Evolutionary conservation across 2,113 vertebrate genomes (phyloP).

Genomic region (human): DNA sequence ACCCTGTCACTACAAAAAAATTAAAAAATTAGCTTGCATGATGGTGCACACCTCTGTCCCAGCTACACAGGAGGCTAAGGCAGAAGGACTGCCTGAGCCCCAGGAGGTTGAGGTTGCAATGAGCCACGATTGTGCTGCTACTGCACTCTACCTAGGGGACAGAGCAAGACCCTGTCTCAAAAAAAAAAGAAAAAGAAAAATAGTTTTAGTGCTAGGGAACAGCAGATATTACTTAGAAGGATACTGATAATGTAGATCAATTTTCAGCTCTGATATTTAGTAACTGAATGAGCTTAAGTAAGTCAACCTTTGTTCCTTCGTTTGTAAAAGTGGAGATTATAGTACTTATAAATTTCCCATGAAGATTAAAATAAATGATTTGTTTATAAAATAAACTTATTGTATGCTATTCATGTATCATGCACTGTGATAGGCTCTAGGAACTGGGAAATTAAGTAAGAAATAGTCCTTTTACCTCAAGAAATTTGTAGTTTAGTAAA

Average conservation of each 20-base stretch:
- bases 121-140: too few relatives aligned
- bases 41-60: too few relatives aligned
- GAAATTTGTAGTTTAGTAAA: not conserved
- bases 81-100: too few relatives aligned
- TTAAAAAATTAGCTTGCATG: too few relatives aligned
- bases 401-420: not conserved
- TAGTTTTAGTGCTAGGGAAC: not conserved
- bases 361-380: not conserved
- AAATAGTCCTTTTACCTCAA: not conserved
- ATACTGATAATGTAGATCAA: not conserved
- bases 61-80: too few relatives aligned
- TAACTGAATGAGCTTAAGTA: not conserved
- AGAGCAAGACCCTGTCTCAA: too few relatives aligned
- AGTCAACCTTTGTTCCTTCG: not conserved
- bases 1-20: too few relatives aligned
- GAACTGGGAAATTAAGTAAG: not conserved
- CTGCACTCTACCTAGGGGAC: too few relatives aligned
- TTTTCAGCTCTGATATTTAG: conserved; percentile 2
- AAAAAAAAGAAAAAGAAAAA: too few relatives aligned
- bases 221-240: not conserved
- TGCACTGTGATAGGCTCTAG: not conserved
- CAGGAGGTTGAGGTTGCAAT: too few relatives aligned
- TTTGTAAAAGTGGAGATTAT: not conserved
- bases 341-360: not conserved
- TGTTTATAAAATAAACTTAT: not conserved